Percentiles rank a stretch among this genome's conserved stretches.
Conservation (phyloP, 2,113 vertebrate genomes). For the Malurus cyaneus region DNA sequence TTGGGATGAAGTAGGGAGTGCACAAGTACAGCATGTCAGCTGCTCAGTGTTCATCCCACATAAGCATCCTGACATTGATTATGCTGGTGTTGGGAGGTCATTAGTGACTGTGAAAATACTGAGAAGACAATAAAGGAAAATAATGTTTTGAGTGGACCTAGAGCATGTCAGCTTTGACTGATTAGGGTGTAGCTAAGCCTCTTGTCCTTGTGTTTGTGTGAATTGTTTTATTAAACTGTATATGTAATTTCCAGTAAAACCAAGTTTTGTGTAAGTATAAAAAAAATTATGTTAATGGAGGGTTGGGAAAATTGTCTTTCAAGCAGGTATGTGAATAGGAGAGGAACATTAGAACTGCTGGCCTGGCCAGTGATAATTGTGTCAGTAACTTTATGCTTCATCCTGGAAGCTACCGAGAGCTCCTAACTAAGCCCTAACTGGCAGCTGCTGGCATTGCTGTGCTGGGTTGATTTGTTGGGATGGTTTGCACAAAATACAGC, state of each 20-base stretch:
- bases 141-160: neutral
- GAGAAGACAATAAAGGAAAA: neutral
- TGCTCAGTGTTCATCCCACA: fast-evolving
- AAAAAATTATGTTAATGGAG: neutral
- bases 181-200: neutral
- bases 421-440: neutral
- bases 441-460: neutral
- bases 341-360: neutral
- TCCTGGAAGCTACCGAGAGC: neutral
- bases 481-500: neutral
- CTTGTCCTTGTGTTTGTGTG: neutral
- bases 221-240: neutral
- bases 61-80: neutral
- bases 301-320: neutral
- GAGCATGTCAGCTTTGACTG: neutral
- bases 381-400: neutral
- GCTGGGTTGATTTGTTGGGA: neutral
- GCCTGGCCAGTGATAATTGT: neutral
- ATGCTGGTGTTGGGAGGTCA: neutral
- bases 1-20: neutral
- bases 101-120: neutral
- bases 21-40: neutral
- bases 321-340: neutral
- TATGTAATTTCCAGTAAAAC: neutral
- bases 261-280: neutral